Evolutionary conservation across 1,140 invertebrate genomes (phyloP).

Genomic region (Trachymyrmex cornetzi): DNA sequence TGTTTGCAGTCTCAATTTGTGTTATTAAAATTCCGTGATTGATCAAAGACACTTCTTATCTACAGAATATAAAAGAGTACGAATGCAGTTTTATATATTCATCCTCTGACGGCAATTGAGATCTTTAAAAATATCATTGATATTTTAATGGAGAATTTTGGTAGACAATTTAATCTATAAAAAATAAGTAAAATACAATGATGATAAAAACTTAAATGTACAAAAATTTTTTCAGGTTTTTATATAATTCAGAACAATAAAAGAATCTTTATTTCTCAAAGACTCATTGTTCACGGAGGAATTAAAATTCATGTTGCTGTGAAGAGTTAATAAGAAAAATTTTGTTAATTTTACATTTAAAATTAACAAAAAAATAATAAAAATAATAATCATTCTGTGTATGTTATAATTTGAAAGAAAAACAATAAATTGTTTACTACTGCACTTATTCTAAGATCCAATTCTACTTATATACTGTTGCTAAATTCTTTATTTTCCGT

Average conservation of each 20-base stretch:
- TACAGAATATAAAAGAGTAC: background rate
- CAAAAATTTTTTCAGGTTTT: too few relatives aligned
- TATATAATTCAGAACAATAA: too few relatives aligned
- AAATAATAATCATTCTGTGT: background rate
- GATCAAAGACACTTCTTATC: background rate
- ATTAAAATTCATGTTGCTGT: too few relatives aligned
- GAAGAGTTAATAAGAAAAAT: background rate
- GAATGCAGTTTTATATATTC: background rate
- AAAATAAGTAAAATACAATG: too few relatives aligned
- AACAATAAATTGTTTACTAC: background rate
- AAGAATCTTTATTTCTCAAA: too few relatives aligned
- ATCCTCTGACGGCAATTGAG: too few relatives aligned
- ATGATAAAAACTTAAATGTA: too few relatives aligned
- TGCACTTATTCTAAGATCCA: background rate
- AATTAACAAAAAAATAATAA: background rate
- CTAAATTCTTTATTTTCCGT: background rate
- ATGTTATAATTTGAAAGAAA: background rate
- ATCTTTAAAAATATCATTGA: too few relatives aligned
- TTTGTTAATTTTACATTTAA: background rate
- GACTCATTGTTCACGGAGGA: too few relatives aligned
- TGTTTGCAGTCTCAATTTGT: conserved; percentile 33
- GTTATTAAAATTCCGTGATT: conserved; percentile 18
- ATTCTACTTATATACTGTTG: background rate
- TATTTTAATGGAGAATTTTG: too few relatives aligned
- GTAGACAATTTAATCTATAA: too few relatives aligned